These are phyloP conservation scores for Eupithecia subfuscata DNA, from an alignment of 2,888 invertebrate species.

Conservation along the genomic window DNA sequence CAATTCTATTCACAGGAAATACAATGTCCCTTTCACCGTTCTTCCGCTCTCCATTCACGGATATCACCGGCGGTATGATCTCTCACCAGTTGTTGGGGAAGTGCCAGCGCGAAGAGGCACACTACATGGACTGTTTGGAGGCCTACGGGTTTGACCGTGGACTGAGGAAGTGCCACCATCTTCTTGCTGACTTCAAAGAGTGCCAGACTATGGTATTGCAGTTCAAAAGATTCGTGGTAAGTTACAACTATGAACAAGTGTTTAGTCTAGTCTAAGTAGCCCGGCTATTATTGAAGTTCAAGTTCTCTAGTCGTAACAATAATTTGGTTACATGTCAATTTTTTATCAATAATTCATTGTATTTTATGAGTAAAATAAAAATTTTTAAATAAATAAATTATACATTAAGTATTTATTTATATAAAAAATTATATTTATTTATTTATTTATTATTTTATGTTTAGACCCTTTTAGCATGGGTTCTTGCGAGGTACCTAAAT, in stretches of 20 bases:
- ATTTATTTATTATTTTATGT: too few species aligned
- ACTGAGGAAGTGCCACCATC: slow-evolving; percentile 83
- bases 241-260: slow-evolving; percentile 30
- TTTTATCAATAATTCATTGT: too few species aligned
- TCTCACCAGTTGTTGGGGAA: slow-evolving; percentile 86
- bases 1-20: slow-evolving; percentile 40
- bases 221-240: slow-evolving; percentile 82
- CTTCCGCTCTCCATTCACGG: slow-evolving; percentile 88
- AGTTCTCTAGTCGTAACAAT: too few species aligned
- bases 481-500: too few species aligned
- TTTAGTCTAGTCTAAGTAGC: not conserved
- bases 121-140: slow-evolving; percentile 90
- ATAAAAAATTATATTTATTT: too few species aligned
- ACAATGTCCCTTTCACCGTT: slow-evolving; percentile 87
- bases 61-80: slow-evolving; percentile 86
- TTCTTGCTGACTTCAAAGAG: slow-evolving; percentile 88
- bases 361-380: too few species aligned
- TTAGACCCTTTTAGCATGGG: too few species aligned
- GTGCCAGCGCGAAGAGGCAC: slow-evolving; percentile 88
- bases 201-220: slow-evolving; percentile 86
- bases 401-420: too few species aligned
- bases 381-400: too few species aligned
- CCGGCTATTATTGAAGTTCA: too few species aligned
- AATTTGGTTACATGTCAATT: too few species aligned
- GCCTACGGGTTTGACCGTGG: slow-evolving; percentile 90